Evolutionary conservation across 2,888 invertebrate genomes (phyloP).

Genomic region (Cerceris ruficornis): DNA sequence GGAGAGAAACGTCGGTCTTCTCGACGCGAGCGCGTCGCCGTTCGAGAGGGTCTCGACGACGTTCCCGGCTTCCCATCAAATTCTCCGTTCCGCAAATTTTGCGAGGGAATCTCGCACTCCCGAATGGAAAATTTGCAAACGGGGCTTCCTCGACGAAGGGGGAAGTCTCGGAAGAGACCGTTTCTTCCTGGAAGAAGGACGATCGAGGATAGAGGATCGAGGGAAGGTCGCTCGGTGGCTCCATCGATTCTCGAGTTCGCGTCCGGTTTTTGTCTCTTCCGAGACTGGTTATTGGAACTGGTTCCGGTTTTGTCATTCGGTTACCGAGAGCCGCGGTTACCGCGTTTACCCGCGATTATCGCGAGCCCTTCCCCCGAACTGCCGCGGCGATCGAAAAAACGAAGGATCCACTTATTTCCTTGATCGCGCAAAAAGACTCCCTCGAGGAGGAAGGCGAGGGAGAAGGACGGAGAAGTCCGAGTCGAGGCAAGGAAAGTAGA

Average conservation of each 20-base stretch:
- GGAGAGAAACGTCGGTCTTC: too few species aligned
- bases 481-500: constrained; percentile 8
- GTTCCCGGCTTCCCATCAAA: too few species aligned
- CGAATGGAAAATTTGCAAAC: too few species aligned
- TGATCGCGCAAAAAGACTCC: constrained; percentile 38
- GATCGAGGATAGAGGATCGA: constrained; percentile 19
- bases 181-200: constrained; percentile 49
- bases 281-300: constrained; percentile 60
- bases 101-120: too few species aligned
- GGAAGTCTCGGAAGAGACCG: background rate
- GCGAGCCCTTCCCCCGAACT: constrained; percentile 39
- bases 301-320: constrained; percentile 59
- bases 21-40: too few species aligned
- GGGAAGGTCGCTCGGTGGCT: constrained; percentile 33
- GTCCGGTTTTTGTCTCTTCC: constrained; percentile 38
- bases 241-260: constrained; percentile 50
- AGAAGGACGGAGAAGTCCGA: too few species aligned
- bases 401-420: constrained; percentile 30
- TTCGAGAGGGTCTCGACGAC: too few species aligned
- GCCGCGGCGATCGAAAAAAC: constrained; percentile 12
- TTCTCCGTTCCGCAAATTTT: too few species aligned
- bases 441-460: constrained; percentile 3
- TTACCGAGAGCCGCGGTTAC: constrained; percentile 34
- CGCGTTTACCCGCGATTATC: constrained; percentile 54
- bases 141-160: too few species aligned